A percentile compares a stretch with the other conserved stretches of the same genome.
phyloP scores from a whole-genome alignment of 2,797 vertebrate genomes.

The Crax fasciolata region DNA sequence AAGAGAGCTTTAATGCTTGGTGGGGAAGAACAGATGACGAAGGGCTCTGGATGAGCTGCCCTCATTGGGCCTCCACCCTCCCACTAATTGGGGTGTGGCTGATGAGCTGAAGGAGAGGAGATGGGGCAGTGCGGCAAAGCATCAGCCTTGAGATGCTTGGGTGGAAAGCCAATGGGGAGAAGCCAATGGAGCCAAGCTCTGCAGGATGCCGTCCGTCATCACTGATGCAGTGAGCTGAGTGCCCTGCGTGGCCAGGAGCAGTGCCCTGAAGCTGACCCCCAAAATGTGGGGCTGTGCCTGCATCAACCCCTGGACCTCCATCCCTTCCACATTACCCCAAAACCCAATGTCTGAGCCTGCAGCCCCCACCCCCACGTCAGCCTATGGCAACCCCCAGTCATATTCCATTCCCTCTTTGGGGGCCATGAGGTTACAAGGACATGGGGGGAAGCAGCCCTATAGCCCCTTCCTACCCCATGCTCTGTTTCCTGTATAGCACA shows the following conservation, averaged over 20 bases:
- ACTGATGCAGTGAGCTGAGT: neutral
- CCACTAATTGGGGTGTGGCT: neutral
- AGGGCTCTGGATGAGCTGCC: neutral
- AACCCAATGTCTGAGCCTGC: neutral
- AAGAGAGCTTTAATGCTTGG: neutral
- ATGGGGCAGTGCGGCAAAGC: neutral
- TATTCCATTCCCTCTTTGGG: neutral
- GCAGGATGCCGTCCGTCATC: neutral
- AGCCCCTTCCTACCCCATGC: neutral
- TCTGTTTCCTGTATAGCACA: neutral
- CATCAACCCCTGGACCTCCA: neutral
- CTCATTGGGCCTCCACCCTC: neutral
- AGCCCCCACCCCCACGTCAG: neutral
- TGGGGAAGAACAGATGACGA: neutral
- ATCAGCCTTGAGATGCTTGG: neutral
- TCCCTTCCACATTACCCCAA: neutral
- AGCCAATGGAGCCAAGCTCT: neutral
- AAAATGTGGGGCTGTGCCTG: neutral
- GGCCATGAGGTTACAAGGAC: neutral
- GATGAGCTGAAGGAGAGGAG: neutral
- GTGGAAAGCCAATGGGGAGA: neutral
- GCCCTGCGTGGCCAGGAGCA: slow-evolving; percentile 9
- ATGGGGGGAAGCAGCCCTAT: neutral
- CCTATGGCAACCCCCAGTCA: too few species aligned
- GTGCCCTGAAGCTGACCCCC: too few species aligned